Evolutionary conservation across 2,797 vertebrate species (phyloP), one percentile per base, ranked within the genome.

Genomic region (Buphagus erythrorhynchus): DNA sequence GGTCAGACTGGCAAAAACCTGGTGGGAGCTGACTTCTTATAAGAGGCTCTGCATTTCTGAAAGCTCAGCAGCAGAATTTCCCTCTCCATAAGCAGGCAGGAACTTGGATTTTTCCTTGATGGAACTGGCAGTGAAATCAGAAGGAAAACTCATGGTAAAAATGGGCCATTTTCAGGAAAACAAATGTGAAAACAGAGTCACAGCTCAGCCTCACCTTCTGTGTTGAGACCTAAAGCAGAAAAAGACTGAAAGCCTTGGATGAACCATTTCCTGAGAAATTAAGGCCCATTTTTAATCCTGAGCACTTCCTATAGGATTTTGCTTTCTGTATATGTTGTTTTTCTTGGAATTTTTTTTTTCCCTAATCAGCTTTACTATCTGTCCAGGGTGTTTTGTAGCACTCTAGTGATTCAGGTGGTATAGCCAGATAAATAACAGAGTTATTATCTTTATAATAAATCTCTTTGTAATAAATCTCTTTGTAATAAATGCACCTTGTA

Each of bases 391-490:
- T 66, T 95, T 62, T 31, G 40, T 17, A 84, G 55, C 68, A 43
- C 72, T 22, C 35, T 28, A 81, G 78, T 42, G 83, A 79, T 62
- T 81, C 94, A 61, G 76, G 45, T 61, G 76, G 67, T 57, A 81
- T 6, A 88, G 78, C 72, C 51, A 90, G 76, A 88, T 55, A 93
- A 93, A 90, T 86, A 97, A 94, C 68, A 1, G 46, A 80, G 82
- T 90, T 87, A 68, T 76, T 93, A 90, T 78, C 66, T 95, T 94
- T 52, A 86, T 15, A 84, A 93, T 71, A 93, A 86, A 95, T 95
- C 78, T 92, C 55, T 83, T 62, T 80, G 72, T 72, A 94, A 97
- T 95, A 94, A 97, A 94, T 95, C 81, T 92, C 55, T 85, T 58
- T 75, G 75, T 69, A 94, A 97, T 95, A 94, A 97, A 93, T 72